Conservation (phyloP, 2,113 vertebrate species). For the Prochilodus magdalenae region DNA sequence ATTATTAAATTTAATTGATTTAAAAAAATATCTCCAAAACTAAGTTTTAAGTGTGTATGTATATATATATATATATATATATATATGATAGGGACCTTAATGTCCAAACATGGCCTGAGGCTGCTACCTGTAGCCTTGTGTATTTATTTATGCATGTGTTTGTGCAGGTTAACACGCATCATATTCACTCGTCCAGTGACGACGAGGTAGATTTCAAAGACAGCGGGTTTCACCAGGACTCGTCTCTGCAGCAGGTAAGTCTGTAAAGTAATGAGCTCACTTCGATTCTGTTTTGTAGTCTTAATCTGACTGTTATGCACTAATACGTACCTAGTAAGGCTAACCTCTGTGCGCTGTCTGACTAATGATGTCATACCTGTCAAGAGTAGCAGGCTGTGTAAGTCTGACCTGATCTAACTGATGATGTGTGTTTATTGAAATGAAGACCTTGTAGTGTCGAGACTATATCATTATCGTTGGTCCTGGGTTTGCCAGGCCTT, state of each 20-base stretch:
- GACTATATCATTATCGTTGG: constrained; percentile 98
- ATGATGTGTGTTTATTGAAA: constrained; percentile 47
- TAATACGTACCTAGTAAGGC: neutral
- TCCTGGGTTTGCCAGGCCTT: constrained; percentile 99
- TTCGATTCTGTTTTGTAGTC: neutral
- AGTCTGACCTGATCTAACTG: neutral
- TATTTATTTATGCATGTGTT: neutral
- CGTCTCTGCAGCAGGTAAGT: constrained; percentile 98
- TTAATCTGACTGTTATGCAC: neutral
- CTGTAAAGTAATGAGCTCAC: constrained; percentile 46
- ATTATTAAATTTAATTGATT: too few relatives aligned
- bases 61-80: too few relatives aligned
- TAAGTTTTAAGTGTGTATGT: too few relatives aligned
- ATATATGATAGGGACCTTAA: too few relatives aligned
- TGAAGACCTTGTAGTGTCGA: constrained; percentile 85
- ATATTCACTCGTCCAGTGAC: constrained; percentile 98
- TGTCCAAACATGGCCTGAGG: too few relatives aligned
- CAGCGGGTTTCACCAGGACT: constrained; percentile 96
- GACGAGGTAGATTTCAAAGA: constrained; percentile 99
- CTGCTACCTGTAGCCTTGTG: too few relatives aligned
- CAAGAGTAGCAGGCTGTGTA: neutral
- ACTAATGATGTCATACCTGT: neutral
- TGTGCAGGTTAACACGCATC: constrained; percentile 92
- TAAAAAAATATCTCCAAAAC: too few relatives aligned
- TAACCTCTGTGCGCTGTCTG: neutral